Base-by-base conservation (phyloP, 2,797 vertebrate genomes). In the Enteromius viviparus region DNA sequence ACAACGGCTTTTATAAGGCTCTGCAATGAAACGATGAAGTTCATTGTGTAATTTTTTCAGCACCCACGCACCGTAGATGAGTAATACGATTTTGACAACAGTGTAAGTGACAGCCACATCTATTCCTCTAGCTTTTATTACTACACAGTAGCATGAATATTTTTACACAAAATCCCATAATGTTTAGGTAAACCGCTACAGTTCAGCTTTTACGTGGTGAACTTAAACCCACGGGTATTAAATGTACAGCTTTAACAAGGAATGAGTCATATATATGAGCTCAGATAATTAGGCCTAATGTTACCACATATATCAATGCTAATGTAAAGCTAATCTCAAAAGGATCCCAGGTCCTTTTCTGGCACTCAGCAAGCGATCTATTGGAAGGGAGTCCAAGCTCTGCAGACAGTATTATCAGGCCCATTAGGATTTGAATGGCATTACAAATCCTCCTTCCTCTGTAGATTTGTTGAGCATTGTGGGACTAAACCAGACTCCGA, bases 391-490 rank as follows among this genome's bases (percentile, higher is more conserved):
- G 45, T 85, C 60, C 29, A 42, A n/a, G 26, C 75, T 71, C 74
- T 65, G 65, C 51, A 21, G 70, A 78, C 77, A 79, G 83, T 83
- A 49, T 76, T 69, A 80, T 87, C 71, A 84, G 78, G 58, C 23
- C 53, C 76, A 85, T 89, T 89, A 84, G 83, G 71, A 83, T 82
- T 51, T 85, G 42, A 87, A 86, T 80, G 74, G 74, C 74, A 26
- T 78, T 70, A 78, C 77, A 81, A 82, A 84, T 79, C 65, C 82
- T 80, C 47, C 51, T 58, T 55, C 76, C 78, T 62, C 72, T 9
- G n/a, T 42, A 32, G 79, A 65, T 64, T 87, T 78, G 78, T 79
- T 80, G 55, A 53, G 49, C 49, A 47, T 34, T 42, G 37, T 45
- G n/a, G 79, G 77, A 62, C 49, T 64, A 68, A 87, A 77, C 51